A percentile compares a stretch with the other conserved stretches of the same genome.
These are phyloP conservation scores for Oreochromis aureus DNA, from an alignment of 2,113 vertebrate genomes.

Conservation along the genomic window DNA sequence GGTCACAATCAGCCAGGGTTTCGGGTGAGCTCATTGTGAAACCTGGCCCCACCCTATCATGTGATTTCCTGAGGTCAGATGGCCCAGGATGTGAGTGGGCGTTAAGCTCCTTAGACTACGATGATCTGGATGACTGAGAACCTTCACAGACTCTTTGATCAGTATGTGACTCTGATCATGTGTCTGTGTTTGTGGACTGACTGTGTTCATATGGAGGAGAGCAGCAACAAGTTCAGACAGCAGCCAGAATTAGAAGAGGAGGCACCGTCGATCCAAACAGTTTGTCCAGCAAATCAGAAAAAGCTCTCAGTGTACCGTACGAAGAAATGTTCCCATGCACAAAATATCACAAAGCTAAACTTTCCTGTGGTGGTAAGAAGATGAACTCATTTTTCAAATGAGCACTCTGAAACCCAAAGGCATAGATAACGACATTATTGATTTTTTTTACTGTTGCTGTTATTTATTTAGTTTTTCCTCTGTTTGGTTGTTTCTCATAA, in stretches of 20 bases:
- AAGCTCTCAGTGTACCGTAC: background rate
- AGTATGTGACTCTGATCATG: background rate
- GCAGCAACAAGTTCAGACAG: background rate
- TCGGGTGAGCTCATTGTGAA: no score
- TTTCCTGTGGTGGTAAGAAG: background rate
- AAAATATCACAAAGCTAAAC: background rate
- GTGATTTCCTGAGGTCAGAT: no score
- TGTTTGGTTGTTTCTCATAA: background rate
- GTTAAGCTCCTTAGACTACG: no score
- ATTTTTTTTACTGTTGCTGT: background rate
- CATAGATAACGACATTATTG: background rate
- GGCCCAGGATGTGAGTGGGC: no score
- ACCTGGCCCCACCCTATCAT: no score
- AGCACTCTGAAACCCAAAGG: background rate
- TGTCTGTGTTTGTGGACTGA: background rate
- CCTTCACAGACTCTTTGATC: background rate
- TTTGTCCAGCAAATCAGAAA: background rate
- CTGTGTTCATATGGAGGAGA: background rate
- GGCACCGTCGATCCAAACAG: background rate
- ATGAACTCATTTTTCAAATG: background rate
- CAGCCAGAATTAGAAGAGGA: background rate
- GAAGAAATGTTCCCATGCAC: background rate
- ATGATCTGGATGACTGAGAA: background rate
- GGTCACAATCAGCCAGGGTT: no score
- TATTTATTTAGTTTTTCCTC: accelerated